Percentiles rank a stretch among this genome's conserved stretches.
Conservation (phyloP, 2,888 invertebrate genomes). For the Spisula subtruncata region DNA sequence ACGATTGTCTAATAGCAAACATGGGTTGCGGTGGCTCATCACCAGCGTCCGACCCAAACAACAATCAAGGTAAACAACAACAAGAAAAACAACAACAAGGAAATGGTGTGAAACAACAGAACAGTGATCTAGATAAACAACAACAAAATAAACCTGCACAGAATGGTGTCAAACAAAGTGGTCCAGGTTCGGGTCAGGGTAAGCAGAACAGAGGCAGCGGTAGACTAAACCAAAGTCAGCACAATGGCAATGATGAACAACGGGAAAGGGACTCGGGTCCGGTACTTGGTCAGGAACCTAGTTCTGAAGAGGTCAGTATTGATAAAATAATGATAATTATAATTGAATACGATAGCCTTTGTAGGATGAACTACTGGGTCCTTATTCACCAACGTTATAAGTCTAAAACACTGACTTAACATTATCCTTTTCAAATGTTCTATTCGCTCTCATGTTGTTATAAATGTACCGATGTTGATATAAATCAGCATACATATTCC, state of each 20-base stretch:
- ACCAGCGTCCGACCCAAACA: neutral
- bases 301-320: slow-evolving; percentile 25
- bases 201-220: neutral
- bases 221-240: neutral
- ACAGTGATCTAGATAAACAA: neutral
- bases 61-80: slow-evolving; percentile 15
- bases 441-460: too few relatives aligned
- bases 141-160: neutral
- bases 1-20: neutral
- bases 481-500: too few relatives aligned
- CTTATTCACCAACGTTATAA: too few relatives aligned
- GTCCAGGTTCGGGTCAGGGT: neutral
- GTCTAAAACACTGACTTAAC: too few relatives aligned
- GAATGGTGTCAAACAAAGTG: neutral
- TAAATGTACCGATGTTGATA: too few relatives aligned
- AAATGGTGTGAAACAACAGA: neutral
- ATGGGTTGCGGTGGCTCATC: neutral
- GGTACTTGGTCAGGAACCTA: slow-evolving; percentile 25
- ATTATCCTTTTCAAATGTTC: too few relatives aligned
- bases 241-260: neutral
- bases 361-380: too few relatives aligned
- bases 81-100: slow-evolving; percentile 12
- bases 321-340: too few relatives aligned
- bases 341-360: too few relatives aligned
- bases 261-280: neutral